Evolutionary conservation across 2,888 invertebrate genomes (phyloP), one percentile per base, ranked within the genome.

Genomic region (Ormyrus labotus): DNA sequence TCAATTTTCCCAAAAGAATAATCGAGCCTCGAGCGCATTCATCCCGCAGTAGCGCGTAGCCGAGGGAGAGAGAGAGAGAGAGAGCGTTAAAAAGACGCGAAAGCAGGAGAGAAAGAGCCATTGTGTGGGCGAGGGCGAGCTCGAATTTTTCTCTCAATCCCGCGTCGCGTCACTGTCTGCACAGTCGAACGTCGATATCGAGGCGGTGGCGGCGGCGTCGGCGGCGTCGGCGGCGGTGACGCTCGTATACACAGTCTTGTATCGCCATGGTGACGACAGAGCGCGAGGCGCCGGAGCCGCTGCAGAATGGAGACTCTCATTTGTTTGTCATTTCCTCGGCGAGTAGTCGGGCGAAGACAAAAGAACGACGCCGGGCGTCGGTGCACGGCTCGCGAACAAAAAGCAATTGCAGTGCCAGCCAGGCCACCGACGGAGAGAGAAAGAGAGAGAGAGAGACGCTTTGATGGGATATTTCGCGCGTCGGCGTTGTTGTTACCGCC

Each of bases 311-410:
- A 82, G 75, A 81, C 84, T 87, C 88, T 90, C 89, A 88, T 89
- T 90, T 90, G 89, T 89, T 89, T 90, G 89, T 89, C 89, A 89
- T 89, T 89, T 89, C 89, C 90, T 89, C 87, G 86, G 87, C 86
- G 88, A 85, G 83, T 2, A 19, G 19, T 86, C 86, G 84, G 85
- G 85, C 19, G 86, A 87, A 88, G 19, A 88, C 86, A 88, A 87
- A 88, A 87, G 85, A 84, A 19, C 45, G 50, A 67, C 13, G 50
- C 61, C 13, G 84, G 83, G 83, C 84, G 79, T 83, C 84, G 84
- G 19, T 19, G 19, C 19, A 19, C 19, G 19, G 19, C 84, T 82
- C 19, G 79, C 85, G 84, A 87, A 87, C 87, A 87, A 88, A 89
- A 89, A 87, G 88, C 87, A 87, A 89, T 87, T 84, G 72, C 57